A percentile compares a stretch with the other conserved stretches of the same genome.
Conservation (phyloP, 2,888 invertebrate genomes). For the Enchytraeus crypticus region DNA sequence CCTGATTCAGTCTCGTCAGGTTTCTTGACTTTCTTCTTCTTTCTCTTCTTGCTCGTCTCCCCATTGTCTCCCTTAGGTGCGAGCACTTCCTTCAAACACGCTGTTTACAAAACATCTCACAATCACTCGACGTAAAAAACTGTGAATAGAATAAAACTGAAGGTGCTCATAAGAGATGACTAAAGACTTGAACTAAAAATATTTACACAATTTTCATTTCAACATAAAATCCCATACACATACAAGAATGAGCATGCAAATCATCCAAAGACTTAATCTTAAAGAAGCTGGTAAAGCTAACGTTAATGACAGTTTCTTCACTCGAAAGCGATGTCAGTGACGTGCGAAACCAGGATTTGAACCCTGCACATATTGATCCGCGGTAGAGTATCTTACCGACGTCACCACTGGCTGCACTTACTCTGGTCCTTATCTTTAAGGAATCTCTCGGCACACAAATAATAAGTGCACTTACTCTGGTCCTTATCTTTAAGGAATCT, state of each 20-base stretch:
- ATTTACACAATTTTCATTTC: not conserved
- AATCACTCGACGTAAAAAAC: not conserved
- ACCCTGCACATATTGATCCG: too few relatives aligned
- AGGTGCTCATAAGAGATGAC: not conserved
- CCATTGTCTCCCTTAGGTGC: slow-evolving; percentile 11
- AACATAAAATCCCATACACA: not conserved
- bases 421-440: slow-evolving; percentile 57
- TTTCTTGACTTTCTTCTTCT: slow-evolving; percentile 1
- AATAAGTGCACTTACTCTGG: slow-evolving; percentile 14
- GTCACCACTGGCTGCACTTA: slow-evolving; percentile 7
- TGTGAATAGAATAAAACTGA: not conserved
- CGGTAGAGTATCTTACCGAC: not conserved
- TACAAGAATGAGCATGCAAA: not conserved
- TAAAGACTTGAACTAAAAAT: not conserved
- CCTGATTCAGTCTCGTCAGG: not conserved
- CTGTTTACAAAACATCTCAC: not conserved
- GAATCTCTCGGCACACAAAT: slow-evolving; percentile 35
- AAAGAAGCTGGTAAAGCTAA: too few relatives aligned
- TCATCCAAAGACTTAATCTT: not conserved
- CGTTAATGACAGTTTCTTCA: too few relatives aligned
- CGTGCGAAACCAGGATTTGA: too few relatives aligned
- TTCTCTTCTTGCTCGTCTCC: not conserved
- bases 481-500: slow-evolving; percentile 60
- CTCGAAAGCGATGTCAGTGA: too few relatives aligned
- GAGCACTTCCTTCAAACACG: slow-evolving; percentile 9